Evolutionary conservation across 2,888 invertebrate species (phyloP), one percentile per base, ranked within the genome.

Genomic region (Podotricha telesiphe): DNA sequence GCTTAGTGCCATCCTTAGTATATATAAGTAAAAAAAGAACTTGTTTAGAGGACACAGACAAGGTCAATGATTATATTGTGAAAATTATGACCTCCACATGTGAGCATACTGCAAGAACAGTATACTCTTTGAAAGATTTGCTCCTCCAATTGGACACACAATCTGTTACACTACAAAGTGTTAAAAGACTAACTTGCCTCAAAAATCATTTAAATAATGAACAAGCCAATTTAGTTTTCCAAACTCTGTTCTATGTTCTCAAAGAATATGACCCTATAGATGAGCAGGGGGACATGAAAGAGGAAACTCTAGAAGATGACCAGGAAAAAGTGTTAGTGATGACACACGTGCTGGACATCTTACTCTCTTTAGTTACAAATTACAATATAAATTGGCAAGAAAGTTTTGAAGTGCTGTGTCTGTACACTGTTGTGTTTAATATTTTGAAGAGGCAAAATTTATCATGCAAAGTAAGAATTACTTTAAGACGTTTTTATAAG

Each of bases 321-420:
- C 82, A 86, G 47, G 85, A 88, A 34, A 88, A 85, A 64, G 80
- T 87, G 6, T 77, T 85, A 51, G 94, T 96, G 34, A 87, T 96
- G 80, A 94, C 94, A 11, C 94, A 95, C n/a, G 91, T 96, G 0
- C 85, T 97, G 68, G 95, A 96, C 68, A 94, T 94, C 0, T 86
- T 96, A 13, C 90, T 94, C 22, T 91, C 93, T 0, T 87, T 96
- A 53, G 95, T 96, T 5, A 94, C 95, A 69, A 94, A 95, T 58
- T 95, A 95, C 75, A 94, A 95, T 71, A 95, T 97, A 15, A 95
- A 95, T 42, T 97, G 97, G 97, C 94, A 95, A 68, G 96, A 96
- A 76, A 96, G 96, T 68, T 92, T 96, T 2, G 96, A 97, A 88
- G 95, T 96, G 0, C 93, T 96, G 70, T 95, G 95, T 74, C 87